Evolutionary conservation across 2,113 vertebrate species (phyloP), one percentile per base, ranked within the genome.

Genomic region (Zingel zingel): DNA sequence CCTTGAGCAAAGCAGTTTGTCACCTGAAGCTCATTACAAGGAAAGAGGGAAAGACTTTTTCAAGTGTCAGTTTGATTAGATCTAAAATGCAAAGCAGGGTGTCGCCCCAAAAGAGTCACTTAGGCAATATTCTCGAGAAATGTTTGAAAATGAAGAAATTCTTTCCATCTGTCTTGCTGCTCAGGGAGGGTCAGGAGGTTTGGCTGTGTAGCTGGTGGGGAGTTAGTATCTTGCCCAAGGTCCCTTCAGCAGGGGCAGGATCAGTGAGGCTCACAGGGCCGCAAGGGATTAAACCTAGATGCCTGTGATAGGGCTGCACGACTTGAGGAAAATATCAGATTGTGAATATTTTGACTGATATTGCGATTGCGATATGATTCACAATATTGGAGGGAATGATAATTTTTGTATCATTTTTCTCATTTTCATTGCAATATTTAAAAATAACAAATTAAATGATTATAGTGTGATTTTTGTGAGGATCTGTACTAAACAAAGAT

Each of bases 81-180:
- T 12, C 15, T 23, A 23, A 14, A 36, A 36, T 14, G 25, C 15
- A 45, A 7, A 57, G 9, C 10, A 72, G 15, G 6, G 15, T 14
- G 53, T 45, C 14, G 62, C 12, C 12, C 3, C 33, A 0, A 13
- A 50, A 47, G 9, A 33, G 18, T 48, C 27, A 15, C 30, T 21
- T 9, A 25, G 21, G 21, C 43, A 9, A 5, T 54, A 43, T 8
- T 63, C 13, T 54, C 30, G 4, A 33, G 58, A 2, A 15, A 25
- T n/a, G 39, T 77, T n/a, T 58, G 39, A 76, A 27, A 64, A 45
- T 15, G 25, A 47, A 62, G 64, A 75, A 57, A 27, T 33, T 62
- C 25, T 61, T 58, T 3, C 6, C 1, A 0, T n/a, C 16, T 50
- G 54, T 67, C 53, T 30, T 62, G 0, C 12, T 45, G 18, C 36